Percentiles rank a stretch among this genome's conserved stretches.
phyloP scores from a whole-genome alignment of 2,797 vertebrate species.

The Tolypeutes matacus region DNA sequence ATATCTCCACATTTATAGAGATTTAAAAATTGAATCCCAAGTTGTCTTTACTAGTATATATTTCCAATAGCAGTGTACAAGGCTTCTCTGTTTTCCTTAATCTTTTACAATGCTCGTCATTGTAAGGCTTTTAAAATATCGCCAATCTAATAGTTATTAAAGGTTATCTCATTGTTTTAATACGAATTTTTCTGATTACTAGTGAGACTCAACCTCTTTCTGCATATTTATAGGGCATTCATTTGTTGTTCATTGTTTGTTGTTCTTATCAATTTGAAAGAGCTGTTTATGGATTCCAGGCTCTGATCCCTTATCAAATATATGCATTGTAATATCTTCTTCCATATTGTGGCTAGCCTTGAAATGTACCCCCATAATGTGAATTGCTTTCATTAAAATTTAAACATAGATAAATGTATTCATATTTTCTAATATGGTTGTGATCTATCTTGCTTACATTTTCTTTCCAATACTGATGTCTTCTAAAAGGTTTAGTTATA shows the following conservation, averaged over 20 bases:
- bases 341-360: not conserved
- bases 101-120: slow-evolving; percentile 30
- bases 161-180: not conserved
- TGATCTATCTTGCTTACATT: not conserved
- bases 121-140: not conserved
- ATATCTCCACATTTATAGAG: not conserved
- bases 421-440: not conserved
- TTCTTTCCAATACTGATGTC: not conserved
- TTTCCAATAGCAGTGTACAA: not conserved
- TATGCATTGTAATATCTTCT: not conserved
- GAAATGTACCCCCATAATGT: not conserved
- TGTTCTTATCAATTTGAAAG: not conserved
- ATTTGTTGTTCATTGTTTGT: not conserved
- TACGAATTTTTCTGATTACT: not conserved
- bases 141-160: not conserved
- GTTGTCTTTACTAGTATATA: not conserved
- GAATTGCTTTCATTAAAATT: slow-evolving; percentile 46
- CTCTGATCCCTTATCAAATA: not conserved
- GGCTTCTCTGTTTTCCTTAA: not conserved
- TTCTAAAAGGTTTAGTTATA: slow-evolving; percentile 22
- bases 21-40: not conserved
- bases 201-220: not conserved
- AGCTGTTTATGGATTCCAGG: not conserved
- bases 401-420: slow-evolving; percentile 19
- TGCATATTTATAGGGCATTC: not conserved